Conservation (phyloP, 2,113 vertebrate species). For the Sinosuthora webbiana region DNA sequence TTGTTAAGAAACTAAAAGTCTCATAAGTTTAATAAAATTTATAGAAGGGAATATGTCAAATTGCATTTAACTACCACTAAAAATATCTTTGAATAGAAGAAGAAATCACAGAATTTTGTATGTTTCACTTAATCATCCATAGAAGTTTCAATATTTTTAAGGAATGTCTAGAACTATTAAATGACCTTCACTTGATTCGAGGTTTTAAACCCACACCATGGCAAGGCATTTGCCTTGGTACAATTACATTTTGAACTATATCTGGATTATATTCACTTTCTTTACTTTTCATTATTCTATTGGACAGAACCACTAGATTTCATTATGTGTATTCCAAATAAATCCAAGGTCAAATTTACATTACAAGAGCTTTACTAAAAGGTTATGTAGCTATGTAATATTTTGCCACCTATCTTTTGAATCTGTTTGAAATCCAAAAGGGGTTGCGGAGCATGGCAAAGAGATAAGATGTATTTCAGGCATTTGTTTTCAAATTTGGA, state of each 20-base stretch:
- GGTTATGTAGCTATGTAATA: not conserved
- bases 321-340: slow-evolving; percentile 6
- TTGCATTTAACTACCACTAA: not conserved
- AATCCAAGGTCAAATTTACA: slow-evolving; percentile 25
- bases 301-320: not conserved
- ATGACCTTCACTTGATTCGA: not conserved
- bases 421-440: not conserved
- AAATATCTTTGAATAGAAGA: not conserved
- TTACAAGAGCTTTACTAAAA: not conserved
- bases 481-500: not conserved
- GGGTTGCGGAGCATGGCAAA: not conserved
- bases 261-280: not conserved
- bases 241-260: not conserved
- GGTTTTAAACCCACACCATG: not conserved
- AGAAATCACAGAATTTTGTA: not conserved
- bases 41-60: not conserved
- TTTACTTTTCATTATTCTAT: slow-evolving; percentile 32
- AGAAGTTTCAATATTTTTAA: not conserved
- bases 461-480: not conserved
- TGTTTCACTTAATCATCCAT: not conserved
- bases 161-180: not conserved
- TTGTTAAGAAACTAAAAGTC: not conserved
- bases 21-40: not conserved
- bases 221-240: not conserved
- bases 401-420: not conserved